A percentile compares a stretch with the other conserved stretches of the same genome.
These are phyloP conservation scores for Cryptoblepharus egeriae DNA, from an alignment of 2,797 vertebrate species.

Conservation along the genomic window DNA sequence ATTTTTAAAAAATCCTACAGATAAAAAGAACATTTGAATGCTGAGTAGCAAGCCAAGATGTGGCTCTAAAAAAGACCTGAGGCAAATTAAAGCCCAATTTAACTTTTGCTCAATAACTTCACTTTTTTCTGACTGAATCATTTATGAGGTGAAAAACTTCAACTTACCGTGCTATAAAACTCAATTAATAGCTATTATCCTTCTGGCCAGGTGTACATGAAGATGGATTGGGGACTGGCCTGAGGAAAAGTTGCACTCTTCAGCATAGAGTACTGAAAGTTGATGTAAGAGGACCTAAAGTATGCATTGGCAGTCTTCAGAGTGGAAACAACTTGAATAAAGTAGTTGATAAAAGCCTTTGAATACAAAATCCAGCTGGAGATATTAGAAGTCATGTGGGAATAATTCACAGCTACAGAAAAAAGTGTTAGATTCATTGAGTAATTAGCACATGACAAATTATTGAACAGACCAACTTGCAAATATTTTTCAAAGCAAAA, in stretches of 20 bases:
- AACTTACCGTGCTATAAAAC: conserved; percentile 63
- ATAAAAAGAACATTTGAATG: conserved; percentile 57
- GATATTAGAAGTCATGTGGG: conserved; percentile 5
- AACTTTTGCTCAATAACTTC: conserved; percentile 76
- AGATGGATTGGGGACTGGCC: conserved; percentile 28
- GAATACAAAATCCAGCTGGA: conserved; percentile 25
- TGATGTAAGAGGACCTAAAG: background rate
- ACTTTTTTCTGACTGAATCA: conserved; percentile 75
- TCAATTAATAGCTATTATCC: conserved; percentile 67
- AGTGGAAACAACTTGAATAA: conserved; percentile 5
- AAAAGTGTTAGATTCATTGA: conserved; percentile 27
- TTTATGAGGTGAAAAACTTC: conserved; percentile 72
- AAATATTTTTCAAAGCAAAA: conserved; percentile 43
- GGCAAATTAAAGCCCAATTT: conserved; percentile 78
- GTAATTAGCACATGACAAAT: conserved; percentile 38
- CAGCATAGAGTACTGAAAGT: conserved; percentile 42
- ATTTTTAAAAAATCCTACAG: conserved; percentile 16
- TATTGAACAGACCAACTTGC: conserved; percentile 24
- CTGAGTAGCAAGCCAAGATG: conserved; percentile 52
- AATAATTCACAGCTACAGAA: conserved; percentile 39
- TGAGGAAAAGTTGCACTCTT: conserved; percentile 46
- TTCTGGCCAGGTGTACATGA: conserved; percentile 40
- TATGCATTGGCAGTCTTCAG: conserved; percentile 5
- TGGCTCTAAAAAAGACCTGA: conserved; percentile 59
- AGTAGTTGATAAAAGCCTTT: rapidly evolving